These are phyloP conservation scores for Noctua fimbriata DNA, from an alignment of 2,888 invertebrate species.

Conservation along the genomic window DNA sequence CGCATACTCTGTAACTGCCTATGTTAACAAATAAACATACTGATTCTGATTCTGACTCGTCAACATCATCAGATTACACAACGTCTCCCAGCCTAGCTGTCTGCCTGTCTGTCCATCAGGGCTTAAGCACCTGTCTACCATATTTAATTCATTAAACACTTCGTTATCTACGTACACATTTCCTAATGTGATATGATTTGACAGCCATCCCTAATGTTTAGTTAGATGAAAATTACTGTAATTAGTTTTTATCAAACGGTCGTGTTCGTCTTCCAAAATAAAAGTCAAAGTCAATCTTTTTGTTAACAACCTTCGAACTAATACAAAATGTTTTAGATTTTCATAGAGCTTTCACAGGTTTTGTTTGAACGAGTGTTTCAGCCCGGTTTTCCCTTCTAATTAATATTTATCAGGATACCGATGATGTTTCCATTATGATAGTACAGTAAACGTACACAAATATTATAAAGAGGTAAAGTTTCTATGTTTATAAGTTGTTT, in stretches of 20 bases:
- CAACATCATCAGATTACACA: slow-evolving; percentile 11
- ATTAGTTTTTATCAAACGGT: slow-evolving; percentile 30
- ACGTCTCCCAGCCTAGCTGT: neutral
- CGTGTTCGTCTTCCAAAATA: neutral
- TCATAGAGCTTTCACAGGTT: neutral
- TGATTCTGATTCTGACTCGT: neutral
- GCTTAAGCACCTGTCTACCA: slow-evolving; percentile 8
- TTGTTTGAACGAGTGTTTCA: neutral
- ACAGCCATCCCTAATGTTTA: slow-evolving; percentile 17
- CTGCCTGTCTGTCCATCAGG: slow-evolving; percentile 24
- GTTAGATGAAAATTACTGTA: slow-evolving; percentile 12
- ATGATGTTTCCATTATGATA: neutral
- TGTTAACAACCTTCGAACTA: neutral
- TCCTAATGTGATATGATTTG: slow-evolving; percentile 33
- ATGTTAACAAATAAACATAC: too few species aligned
- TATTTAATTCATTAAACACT: slow-evolving; percentile 14
- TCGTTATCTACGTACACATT: slow-evolving; percentile 29
- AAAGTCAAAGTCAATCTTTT: neutral
- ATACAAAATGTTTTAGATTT: neutral
- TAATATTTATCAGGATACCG: neutral
- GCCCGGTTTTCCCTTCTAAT: neutral
- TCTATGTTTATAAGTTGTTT: neutral
- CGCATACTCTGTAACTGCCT: too few species aligned
- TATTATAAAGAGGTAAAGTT: neutral
- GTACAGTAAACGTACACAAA: too few species aligned